A percentile compares a stretch with the other conserved stretches of the same genome.
Conservation (phyloP, 2,113 vertebrate species). For the Pygoscelis antarcticus region DNA sequence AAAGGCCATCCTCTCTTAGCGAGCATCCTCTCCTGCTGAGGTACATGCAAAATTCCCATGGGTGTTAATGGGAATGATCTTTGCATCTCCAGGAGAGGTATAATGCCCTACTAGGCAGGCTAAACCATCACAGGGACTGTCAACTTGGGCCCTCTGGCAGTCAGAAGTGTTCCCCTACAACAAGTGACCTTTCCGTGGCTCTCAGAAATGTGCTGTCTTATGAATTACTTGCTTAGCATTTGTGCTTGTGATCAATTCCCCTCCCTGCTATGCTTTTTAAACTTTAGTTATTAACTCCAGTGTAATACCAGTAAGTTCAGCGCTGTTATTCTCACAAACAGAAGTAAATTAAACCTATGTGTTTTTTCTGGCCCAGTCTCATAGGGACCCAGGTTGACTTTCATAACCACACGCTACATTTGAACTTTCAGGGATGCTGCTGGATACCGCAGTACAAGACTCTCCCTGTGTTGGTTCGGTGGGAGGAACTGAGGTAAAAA, state of each 20-base stretch:
- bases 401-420: neutral
- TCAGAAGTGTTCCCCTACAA: neutral
- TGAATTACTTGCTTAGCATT: neutral
- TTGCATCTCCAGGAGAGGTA: neutral
- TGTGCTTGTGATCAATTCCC: neutral
- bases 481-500: neutral
- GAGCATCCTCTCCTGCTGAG: neutral
- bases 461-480: neutral
- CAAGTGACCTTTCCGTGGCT: neutral
- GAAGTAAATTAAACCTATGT: constrained; percentile 10
- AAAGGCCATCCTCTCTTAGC: neutral
- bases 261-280: neutral
- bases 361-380: constrained; percentile 10
- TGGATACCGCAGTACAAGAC: neutral
- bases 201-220: neutral
- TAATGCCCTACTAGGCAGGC: neutral
- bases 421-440: constrained; percentile 28
- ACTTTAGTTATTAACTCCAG: neutral
- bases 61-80: neutral
- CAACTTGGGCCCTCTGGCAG: neutral
- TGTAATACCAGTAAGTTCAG: neutral
- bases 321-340: neutral
- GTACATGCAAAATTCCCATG: neutral
- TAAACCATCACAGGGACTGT: neutral
- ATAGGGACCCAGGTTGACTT: neutral